Percentiles rank a stretch among this genome's conserved stretches.
Conservation (phyloP, 2,113 vertebrate genomes). For the Microcebus griseorufus region DNA sequence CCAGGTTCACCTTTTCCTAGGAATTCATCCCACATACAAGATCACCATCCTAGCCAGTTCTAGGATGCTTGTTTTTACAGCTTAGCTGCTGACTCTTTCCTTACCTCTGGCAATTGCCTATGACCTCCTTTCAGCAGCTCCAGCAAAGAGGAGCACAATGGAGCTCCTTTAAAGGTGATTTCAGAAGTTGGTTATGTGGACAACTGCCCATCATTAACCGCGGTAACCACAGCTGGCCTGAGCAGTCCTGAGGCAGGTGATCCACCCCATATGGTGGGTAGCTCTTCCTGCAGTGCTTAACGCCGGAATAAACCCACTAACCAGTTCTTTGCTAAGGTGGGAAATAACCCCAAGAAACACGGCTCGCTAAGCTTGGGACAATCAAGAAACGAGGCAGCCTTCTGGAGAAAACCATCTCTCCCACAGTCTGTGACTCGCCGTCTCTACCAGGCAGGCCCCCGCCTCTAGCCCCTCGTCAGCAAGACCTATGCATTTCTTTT, state of each 20-base stretch:
- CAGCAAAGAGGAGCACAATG: conserved; percentile 11
- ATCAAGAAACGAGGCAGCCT: conserved; percentile 65
- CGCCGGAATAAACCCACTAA: not conserved
- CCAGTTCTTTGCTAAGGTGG: not conserved
- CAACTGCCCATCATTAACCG: not conserved
- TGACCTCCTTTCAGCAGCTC: conserved; percentile 51
- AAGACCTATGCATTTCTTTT: conserved; percentile 49
- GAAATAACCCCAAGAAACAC: conserved; percentile 30
- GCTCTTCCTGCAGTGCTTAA: not conserved
- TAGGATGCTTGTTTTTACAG: not conserved
- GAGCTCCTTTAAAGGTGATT: conserved; percentile 9
- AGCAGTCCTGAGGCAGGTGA: not conserved
- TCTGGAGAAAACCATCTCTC: conserved; percentile 40
- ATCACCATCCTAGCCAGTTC: not conserved
- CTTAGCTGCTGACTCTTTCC: not conserved
- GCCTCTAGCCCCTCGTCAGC: not conserved
- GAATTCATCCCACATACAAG: not conserved
- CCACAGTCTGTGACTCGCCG: not conserved
- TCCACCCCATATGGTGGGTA: not conserved
- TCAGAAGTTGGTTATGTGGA: not conserved
- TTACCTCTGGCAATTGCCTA: not conserved
- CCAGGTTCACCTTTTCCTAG: not conserved
- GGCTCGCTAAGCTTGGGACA: not conserved
- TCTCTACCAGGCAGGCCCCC: not conserved
- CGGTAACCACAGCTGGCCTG: not conserved